Percentiles rank a stretch among this genome's conserved stretches.
These are phyloP conservation scores for Narcine bancroftii DNA, from an alignment of 2,113 vertebrate species.

Conservation along the genomic window DNA sequence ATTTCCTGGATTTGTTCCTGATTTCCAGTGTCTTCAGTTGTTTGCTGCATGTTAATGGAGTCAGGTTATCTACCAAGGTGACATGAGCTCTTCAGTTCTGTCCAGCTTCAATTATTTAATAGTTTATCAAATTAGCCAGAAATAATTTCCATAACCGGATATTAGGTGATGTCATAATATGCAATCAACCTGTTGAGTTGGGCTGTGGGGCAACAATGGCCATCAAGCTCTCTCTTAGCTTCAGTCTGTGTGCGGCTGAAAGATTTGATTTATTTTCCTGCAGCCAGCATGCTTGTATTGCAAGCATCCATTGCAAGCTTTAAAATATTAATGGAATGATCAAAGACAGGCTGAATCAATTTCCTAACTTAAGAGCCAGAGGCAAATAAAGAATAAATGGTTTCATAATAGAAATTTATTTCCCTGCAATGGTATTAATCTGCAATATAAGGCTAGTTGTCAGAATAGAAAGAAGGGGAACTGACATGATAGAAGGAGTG, in stretches of 20 bases:
- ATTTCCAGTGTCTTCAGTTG: no score
- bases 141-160: neutral
- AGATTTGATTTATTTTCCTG: neutral
- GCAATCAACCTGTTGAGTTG: neutral
- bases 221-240: neutral
- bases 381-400: neutral
- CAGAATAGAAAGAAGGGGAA: neutral
- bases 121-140: neutral
- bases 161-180: neutral
- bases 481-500: no score
- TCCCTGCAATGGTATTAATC: neutral
- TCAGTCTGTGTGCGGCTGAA: neutral
- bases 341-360: neutral
- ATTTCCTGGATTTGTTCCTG: no score
- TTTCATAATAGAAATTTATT: neutral
- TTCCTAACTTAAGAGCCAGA: slow-evolving; percentile 12
- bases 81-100: neutral
- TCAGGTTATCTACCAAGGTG: neutral
- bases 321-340: slow-evolving; percentile 11
- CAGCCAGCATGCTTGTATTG: neutral
- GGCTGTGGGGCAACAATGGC: neutral
- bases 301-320: neutral
- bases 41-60: no score
- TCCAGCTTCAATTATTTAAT: neutral
- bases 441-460: neutral